Conservation (phyloP, 2,888 invertebrate species). For the Tineola bisselliella region DNA sequence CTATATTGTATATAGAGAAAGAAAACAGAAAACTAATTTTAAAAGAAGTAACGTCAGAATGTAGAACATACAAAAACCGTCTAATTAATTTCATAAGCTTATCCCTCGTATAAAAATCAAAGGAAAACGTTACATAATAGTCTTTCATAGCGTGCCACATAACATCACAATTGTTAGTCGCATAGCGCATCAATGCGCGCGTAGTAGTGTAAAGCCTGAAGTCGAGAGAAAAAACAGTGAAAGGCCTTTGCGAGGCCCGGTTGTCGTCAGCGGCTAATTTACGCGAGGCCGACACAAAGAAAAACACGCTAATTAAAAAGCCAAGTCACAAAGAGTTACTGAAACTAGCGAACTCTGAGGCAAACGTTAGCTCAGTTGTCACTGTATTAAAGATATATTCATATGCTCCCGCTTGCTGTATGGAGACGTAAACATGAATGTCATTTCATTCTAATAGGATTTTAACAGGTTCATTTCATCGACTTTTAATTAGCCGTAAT, state of each 20-base stretch:
- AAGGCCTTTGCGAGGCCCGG: not conserved
- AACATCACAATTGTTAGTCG: not conserved
- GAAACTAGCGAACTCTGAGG: conserved; percentile 27
- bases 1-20: too few relatives aligned
- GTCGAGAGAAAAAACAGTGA: not conserved
- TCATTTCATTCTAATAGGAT: too few relatives aligned
- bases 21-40: too few relatives aligned
- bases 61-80: not conserved
- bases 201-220: not conserved
- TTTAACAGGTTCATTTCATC: too few relatives aligned
- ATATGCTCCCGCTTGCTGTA: not conserved
- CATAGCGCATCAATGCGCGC: conserved; percentile 4
- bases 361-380: not conserved
- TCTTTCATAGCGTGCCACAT: not conserved
- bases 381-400: not conserved
- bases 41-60: too few relatives aligned
- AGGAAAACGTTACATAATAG: not conserved
- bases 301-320: conserved; percentile 66
- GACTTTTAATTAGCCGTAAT: too few relatives aligned
- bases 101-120: not conserved
- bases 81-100: not conserved
- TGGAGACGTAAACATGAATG: too few relatives aligned
- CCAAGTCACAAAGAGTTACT: conserved; percentile 57
- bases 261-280: conserved; percentile 49
- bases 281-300: conserved; percentile 50